Percentiles rank a stretch among this genome's conserved stretches.
Conservation (phyloP, 2,888 invertebrate species). For the Parapristionchus giblindavisi region DNA sequence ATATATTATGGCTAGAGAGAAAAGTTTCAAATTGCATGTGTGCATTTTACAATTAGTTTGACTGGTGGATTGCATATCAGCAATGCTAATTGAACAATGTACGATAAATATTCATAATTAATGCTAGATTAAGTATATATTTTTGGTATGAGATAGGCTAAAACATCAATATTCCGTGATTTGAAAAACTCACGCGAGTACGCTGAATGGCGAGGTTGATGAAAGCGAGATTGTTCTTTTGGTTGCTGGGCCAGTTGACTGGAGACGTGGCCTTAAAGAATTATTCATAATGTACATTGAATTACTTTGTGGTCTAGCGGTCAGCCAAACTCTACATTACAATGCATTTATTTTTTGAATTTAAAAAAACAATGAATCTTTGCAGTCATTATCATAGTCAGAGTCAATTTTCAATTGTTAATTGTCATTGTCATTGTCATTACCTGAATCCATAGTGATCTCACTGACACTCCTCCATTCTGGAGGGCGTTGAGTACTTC, state of each 20-base stretch:
- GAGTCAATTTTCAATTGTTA: background rate
- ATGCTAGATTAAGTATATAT: no score
- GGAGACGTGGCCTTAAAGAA: conserved; percentile 40
- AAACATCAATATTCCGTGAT: no score
- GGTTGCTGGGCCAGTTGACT: conserved; percentile 37
- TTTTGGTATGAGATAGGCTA: no score
- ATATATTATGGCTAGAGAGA: no score
- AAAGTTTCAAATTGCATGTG: no score
- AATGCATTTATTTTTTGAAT: no score
- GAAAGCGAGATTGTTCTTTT: conserved; percentile 35
- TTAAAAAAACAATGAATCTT: background rate
- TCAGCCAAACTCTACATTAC: background rate
- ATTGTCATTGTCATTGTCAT: background rate
- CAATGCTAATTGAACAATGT: no score
- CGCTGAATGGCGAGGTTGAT: conserved; percentile 35
- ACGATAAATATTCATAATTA: no score
- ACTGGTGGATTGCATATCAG: no score
- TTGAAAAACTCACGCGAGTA: conserved; percentile 23
- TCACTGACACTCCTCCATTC: conserved; percentile 31
- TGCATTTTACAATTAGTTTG: no score
- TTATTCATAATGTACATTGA: no score
- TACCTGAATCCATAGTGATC: conserved; percentile 40
- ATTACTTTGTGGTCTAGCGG: no score
- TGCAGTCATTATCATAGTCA: background rate
- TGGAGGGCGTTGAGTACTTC: conserved; percentile 35